Conservation (phyloP, 92 coral and sea anemone genomes). For the Metridium senile region DNA sequence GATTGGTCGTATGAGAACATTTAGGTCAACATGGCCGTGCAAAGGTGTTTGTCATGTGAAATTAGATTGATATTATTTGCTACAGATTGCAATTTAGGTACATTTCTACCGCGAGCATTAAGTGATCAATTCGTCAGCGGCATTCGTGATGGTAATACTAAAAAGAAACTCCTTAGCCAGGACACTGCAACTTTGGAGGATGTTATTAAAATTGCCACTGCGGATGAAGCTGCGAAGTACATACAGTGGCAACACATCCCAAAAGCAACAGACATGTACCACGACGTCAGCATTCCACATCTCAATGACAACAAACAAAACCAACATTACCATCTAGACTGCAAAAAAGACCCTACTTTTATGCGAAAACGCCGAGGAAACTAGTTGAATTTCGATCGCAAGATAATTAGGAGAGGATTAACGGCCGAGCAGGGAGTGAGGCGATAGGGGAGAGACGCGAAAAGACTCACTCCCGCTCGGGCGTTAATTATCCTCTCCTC, state of each 20-base stretch:
- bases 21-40: too few relatives aligned
- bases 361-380: too few relatives aligned
- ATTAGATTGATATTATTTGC: too few relatives aligned
- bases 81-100: slow-evolving; percentile 19
- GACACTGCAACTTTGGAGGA: slow-evolving; percentile 9
- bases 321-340: neutral
- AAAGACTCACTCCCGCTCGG: too few relatives aligned
- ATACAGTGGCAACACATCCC: neutral
- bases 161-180: slow-evolving; percentile 21
- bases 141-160: slow-evolving; percentile 18
- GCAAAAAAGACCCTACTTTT: too few relatives aligned
- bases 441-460: too few relatives aligned
- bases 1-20: too few relatives aligned
- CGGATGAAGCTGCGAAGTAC: slow-evolving; percentile 23
- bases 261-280: neutral
- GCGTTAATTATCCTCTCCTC: too few relatives aligned
- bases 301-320: neutral
- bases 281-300: neutral
- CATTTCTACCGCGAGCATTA: slow-evolving; percentile 7
- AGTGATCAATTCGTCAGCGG: slow-evolving; percentile 18
- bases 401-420: too few relatives aligned
- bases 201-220: slow-evolving; percentile 5
- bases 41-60: too few relatives aligned
- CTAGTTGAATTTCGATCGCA: too few relatives aligned
- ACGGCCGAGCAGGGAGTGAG: too few relatives aligned